phyloP scores from a whole-genome alignment of 2,888 invertebrate genomes.

The Clunio marinus region DNA sequence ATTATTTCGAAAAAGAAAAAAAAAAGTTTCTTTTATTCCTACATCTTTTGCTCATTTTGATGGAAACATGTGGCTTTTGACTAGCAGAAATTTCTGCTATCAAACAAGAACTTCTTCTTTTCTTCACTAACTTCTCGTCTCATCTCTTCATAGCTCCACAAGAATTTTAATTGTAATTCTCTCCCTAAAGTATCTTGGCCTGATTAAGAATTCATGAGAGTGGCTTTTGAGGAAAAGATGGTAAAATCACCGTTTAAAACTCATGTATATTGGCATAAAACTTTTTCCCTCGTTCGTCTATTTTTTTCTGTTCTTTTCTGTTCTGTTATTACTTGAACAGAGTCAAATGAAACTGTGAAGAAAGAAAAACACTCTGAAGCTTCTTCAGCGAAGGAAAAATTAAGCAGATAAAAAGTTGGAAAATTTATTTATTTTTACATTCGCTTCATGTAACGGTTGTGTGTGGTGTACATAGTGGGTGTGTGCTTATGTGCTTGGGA shows the following conservation, averaged over 20 bases:
- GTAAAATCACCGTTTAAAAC: conserved; percentile 20
- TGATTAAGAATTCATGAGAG: conserved; percentile 37
- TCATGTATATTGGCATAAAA: conserved; percentile 14
- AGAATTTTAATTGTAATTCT: conserved; percentile 36
- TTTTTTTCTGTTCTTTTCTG: no score
- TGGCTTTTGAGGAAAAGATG: conserved; percentile 16
- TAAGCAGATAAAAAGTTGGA: conserved; percentile 21
- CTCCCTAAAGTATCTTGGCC: conserved; percentile 20
- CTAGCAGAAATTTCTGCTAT: conserved; percentile 2
- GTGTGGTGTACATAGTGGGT: not conserved
- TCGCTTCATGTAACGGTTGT: conserved; percentile 17
- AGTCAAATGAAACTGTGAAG: no score
- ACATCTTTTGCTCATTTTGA: not conserved
- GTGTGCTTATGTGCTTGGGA: not conserved
- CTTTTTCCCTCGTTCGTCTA: not conserved
- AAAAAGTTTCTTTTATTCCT: not conserved
- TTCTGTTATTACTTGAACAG: no score
- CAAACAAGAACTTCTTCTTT: not conserved
- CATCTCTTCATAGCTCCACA: not conserved
- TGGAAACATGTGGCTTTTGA: conserved; percentile 16
- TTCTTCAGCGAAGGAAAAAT: no score
- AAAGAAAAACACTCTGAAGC: no score
- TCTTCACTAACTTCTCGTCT: not conserved
- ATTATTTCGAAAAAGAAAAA: no score
- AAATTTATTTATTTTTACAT: conserved; percentile 23